phyloP scores from a whole-genome alignment of 2,888 invertebrate species.

The Cheilosia scutellata region DNA sequence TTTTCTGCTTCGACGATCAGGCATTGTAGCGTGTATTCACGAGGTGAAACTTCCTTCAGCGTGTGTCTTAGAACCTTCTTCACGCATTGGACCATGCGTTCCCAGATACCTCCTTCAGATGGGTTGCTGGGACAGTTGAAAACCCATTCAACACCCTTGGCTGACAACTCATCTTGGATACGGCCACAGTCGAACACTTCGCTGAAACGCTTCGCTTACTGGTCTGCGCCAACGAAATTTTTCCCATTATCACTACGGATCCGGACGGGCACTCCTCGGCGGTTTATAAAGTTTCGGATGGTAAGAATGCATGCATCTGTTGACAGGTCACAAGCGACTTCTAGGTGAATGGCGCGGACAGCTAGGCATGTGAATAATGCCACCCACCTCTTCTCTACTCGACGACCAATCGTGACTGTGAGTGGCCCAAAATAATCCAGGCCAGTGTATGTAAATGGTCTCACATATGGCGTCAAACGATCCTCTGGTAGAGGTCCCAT shows the following conservation, averaged over 20 bases:
- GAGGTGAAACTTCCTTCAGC: constrained; percentile 65
- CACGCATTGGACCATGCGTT: constrained; percentile 63
- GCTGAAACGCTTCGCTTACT: constrained; percentile 33
- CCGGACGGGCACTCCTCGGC: constrained; percentile 50
- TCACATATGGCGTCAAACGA: constrained; percentile 64
- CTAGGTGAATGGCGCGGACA: not conserved
- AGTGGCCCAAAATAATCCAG: constrained; percentile 68
- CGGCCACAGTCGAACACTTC: constrained; percentile 22
- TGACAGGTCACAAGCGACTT: constrained; percentile 14
- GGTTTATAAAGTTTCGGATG: constrained; percentile 57
- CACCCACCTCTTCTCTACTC: constrained; percentile 74
- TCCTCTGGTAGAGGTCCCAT: constrained; percentile 74
- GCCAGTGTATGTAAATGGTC: constrained; percentile 68
- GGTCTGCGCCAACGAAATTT: constrained; percentile 58
- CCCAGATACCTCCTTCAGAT: constrained; percentile 67
- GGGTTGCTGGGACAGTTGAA: constrained; percentile 42
- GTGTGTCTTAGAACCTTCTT: constrained; percentile 56
- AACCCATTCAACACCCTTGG: constrained; percentile 45
- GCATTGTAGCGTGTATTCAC: not conserved
- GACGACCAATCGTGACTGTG: constrained; percentile 70
- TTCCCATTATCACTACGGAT: constrained; percentile 69
- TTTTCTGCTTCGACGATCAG: constrained; percentile 21
- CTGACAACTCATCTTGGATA: constrained; percentile 53
- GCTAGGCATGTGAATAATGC: constrained; percentile 59
- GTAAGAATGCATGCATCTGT: constrained; percentile 54